Conservation (phyloP, 2,888 invertebrate species). For the Lepidonotus clava region DNA sequence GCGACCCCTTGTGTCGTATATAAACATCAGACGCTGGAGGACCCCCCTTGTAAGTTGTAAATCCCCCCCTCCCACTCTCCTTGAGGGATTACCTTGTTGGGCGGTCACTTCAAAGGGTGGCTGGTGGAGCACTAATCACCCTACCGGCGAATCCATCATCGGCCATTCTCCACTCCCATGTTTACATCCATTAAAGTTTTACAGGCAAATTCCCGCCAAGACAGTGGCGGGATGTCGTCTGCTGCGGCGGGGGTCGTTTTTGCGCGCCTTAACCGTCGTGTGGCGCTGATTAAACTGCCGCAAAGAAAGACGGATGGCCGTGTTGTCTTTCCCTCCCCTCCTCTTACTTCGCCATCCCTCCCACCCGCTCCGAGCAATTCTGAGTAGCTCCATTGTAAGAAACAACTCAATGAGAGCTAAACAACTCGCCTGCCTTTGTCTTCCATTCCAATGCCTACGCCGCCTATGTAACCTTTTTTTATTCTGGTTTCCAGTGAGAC, state of each 20-base stretch:
- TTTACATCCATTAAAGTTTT: conserved; percentile 54
- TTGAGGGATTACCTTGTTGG: conserved; percentile 13
- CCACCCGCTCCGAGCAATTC: background rate
- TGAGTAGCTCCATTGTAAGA: too few species aligned
- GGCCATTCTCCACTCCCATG: background rate
- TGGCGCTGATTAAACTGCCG: conserved; percentile 42
- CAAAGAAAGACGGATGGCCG: conserved; percentile 12
- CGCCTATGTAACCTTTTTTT: too few species aligned
- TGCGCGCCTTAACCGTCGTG: background rate
- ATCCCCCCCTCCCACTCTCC: background rate
- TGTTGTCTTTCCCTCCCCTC: background rate
- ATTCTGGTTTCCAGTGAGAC: too few species aligned
- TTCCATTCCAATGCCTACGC: too few species aligned
- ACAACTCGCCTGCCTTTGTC: too few species aligned
- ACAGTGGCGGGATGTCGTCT: conserved; percentile 22
- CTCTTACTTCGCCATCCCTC: background rate
- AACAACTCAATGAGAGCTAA: too few species aligned
- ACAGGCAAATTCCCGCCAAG: conserved; percentile 40
- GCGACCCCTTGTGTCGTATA: background rate
- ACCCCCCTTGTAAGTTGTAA: too few species aligned
- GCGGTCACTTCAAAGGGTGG: conserved; percentile 37
- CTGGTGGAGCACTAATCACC: conserved; percentile 40
- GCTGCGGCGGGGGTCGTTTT: conserved; percentile 16
- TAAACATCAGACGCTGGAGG: conserved; percentile 34
- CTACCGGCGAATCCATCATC: conserved; percentile 1